Base-by-base conservation (phyloP, 2,113 vertebrate genomes). In the Stomatorhinus ivindoensis region DNA sequence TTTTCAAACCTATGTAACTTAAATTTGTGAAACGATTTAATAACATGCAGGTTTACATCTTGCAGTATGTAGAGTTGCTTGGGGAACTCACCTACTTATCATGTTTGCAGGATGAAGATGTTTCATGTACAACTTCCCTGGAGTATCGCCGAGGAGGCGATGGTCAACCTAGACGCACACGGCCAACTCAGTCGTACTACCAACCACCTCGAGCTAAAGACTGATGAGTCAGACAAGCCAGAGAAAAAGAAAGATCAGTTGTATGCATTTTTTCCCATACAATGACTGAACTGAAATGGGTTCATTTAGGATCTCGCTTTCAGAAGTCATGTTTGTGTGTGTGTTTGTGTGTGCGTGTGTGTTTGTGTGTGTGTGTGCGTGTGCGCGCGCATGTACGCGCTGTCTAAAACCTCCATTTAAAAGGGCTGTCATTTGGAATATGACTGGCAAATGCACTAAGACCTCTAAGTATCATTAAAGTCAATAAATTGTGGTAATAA, bases 151-250 rank as follows among this genome's bases (percentile, higher is more conserved):
- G 96, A 92, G 98, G 98, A 90, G 98, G 98, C 85, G 98, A 99
- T 39, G 98, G 98, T 89, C 98, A 99, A 90, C 97, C 97, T 17
- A 94, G 98, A 86, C 94, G 97, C 46, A 96, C 97, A 13, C 94
- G 98, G 92, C 98, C 98, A n/a, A 99, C 98, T 39, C 97, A 99
- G 91, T 97, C 98, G 92, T 99, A 98, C 94, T 99, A 99, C 94
- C 98, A 99, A 88, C 98, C 98, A 0, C 98, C 98, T 44, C 95
- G 97, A 94, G 98, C 98, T 93, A 96, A 98, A 92, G 98, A 99
- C 95, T 99, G 94, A 97, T 90, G n/a, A 65, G 31, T 53, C 27
- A 35, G 50, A 35, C 48, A 8, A 58, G 13, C 31, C 24, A 35
- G 27, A 31, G 17, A 44, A 21, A 51, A 47, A 85, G 13, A 51